These are phyloP conservation scores for Furcula furcula DNA, from an alignment of 2,888 invertebrate genomes.

Conservation along the genomic window DNA sequence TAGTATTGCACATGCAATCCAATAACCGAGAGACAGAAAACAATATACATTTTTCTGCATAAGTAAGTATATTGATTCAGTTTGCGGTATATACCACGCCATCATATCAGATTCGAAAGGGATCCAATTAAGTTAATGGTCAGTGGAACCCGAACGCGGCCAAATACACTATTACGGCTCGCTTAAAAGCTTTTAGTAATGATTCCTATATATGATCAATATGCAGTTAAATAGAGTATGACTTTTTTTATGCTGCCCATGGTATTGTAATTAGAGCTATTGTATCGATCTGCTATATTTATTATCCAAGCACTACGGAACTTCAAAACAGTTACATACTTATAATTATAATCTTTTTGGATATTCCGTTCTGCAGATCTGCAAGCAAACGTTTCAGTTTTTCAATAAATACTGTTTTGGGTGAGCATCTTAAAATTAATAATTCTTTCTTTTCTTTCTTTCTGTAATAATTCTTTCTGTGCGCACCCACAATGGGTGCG, in stretches of 20 bases:
- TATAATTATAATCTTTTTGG: no score
- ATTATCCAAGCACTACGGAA: no score
- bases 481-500: no score
- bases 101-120: constrained; percentile 37
- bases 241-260: constrained; percentile 25
- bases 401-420: no score
- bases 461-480: no score
- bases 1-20: no score
- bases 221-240: constrained; percentile 25
- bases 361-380: no score
- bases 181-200: constrained; percentile 41
- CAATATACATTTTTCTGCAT: constrained; percentile 36
- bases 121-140: constrained; percentile 50
- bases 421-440: no score
- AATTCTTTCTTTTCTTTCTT: no score
- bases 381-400: no score
- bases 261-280: constrained; percentile 8
- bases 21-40: constrained; percentile 13
- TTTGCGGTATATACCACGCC: constrained; percentile 26
- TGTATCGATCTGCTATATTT: no score
- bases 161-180: constrained; percentile 39
- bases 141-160: constrained; percentile 30
- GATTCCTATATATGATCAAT: constrained; percentile 30
- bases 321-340: no score
- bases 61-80: constrained; percentile 36